Evolutionary conservation across 2,888 invertebrate genomes (phyloP).

Genomic region (Cremastobaeus sp.): DNA sequence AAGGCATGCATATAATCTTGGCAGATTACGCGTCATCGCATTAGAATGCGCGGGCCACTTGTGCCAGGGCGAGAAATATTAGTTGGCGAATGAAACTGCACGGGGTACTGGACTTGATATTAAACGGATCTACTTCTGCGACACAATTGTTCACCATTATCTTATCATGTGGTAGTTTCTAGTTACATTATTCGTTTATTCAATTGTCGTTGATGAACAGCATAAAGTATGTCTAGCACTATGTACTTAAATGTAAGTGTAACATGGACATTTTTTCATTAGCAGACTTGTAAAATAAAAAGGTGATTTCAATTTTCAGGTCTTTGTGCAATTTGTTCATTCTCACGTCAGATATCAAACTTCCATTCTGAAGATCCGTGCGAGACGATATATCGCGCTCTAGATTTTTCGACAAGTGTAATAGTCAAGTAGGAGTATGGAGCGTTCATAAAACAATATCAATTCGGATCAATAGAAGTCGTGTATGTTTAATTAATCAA

Average conservation of each 20-base stretch:
- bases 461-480: no score
- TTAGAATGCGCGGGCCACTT: slow-evolving; percentile 50
- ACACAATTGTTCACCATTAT: slow-evolving; percentile 72
- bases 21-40: slow-evolving; percentile 1
- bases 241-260: slow-evolving; percentile 11
- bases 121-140: slow-evolving; percentile 58
- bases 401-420: no score
- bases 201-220: slow-evolving; percentile 55
- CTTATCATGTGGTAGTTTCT: slow-evolving; percentile 74
- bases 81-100: slow-evolving; percentile 56
- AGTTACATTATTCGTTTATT: slow-evolving; percentile 65
- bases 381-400: no score
- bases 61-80: slow-evolving; percentile 52
- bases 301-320: no score
- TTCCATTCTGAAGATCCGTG: no score
- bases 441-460: no score
- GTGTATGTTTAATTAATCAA: no score
- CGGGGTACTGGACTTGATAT: slow-evolving; percentile 55
- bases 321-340: no score
- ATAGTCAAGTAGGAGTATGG: no score
- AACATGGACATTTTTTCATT: slow-evolving; percentile 3
- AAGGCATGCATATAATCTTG: no score
- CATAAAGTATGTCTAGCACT: slow-evolving; percentile 13
- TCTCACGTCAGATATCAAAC: no score
- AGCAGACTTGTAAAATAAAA: not conserved